Conservation (phyloP, 2,888 invertebrate genomes). For the Epinotia nisella region DNA sequence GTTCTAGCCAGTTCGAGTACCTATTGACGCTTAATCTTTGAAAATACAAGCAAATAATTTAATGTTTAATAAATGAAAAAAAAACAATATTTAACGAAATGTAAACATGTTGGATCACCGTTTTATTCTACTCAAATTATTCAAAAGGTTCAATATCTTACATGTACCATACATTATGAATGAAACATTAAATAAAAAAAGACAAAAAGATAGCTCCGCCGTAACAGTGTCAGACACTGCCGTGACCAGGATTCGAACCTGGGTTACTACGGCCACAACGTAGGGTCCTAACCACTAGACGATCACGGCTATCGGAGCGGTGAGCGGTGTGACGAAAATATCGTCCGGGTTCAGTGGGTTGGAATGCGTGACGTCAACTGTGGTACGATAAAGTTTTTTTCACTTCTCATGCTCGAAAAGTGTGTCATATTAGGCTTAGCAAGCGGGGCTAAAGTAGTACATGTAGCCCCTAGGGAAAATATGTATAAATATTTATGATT, state of each 20-base stretch:
- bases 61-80: too few species aligned
- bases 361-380: conserved; percentile 34
- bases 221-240: conserved; percentile 53
- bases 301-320: conserved; percentile 56
- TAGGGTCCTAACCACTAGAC: conserved; percentile 79
- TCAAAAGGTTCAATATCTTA: background rate
- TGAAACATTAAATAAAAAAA: conserved; percentile 17
- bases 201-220: conserved; percentile 53
- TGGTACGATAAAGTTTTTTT: conserved; percentile 8
- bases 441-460: too few species aligned
- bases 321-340: conserved; percentile 30
- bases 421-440: too few species aligned
- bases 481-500: too few species aligned
- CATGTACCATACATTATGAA: background rate
- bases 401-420: too few species aligned
- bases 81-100: too few species aligned
- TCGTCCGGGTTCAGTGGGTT: conserved; percentile 3
- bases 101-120: too few species aligned
- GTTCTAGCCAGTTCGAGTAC: too few species aligned
- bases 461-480: too few species aligned
- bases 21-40: too few species aligned
- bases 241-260: conserved; percentile 86
- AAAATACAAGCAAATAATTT: too few species aligned
- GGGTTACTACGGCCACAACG: conserved; percentile 87
- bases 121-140: background rate